Percentiles rank a stretch among this genome's conserved stretches.
phyloP scores from a whole-genome alignment of 2,113 vertebrate species.

The Chamaetylas fuelleborni region DNA sequence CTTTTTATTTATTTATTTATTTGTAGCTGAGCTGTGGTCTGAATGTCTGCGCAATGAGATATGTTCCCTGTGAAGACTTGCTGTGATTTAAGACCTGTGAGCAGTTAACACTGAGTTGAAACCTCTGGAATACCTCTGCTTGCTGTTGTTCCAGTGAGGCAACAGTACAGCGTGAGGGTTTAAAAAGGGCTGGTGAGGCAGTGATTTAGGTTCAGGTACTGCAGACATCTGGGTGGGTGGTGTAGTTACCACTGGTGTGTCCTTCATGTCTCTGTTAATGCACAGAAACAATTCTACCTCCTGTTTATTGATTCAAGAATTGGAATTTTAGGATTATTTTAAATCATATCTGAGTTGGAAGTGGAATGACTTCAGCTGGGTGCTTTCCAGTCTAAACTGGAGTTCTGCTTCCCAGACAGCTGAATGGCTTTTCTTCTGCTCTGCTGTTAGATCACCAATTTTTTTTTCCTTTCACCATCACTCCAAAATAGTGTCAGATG shows the following conservation, averaged over 20 bases:
- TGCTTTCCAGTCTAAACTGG: slow-evolving; percentile 46
- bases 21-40: not conserved
- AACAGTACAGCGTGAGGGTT: not conserved
- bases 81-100: slow-evolving; percentile 8
- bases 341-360: slow-evolving; percentile 27
- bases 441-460: slow-evolving; percentile 3
- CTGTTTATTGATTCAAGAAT: not conserved
- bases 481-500: slow-evolving; percentile 54
- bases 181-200: not conserved
- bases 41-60: not conserved
- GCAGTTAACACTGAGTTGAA: not conserved
- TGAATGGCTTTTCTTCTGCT: slow-evolving; percentile 38
- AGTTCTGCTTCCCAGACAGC: slow-evolving; percentile 49
- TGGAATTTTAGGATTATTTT: slow-evolving; percentile 19
- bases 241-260: not conserved
- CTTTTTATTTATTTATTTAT: not conserved
- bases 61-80: not conserved
- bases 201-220: not conserved
- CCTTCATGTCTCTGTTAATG: not conserved
- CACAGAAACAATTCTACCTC: not conserved
- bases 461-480: not conserved
- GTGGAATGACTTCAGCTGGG: slow-evolving; percentile 29
- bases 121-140: slow-evolving; percentile 7
- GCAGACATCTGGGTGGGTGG: slow-evolving; percentile 2
- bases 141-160: not conserved